Conservation (phyloP, 2,113 vertebrate genomes). For the Rhodinocichla rosea region DNA sequence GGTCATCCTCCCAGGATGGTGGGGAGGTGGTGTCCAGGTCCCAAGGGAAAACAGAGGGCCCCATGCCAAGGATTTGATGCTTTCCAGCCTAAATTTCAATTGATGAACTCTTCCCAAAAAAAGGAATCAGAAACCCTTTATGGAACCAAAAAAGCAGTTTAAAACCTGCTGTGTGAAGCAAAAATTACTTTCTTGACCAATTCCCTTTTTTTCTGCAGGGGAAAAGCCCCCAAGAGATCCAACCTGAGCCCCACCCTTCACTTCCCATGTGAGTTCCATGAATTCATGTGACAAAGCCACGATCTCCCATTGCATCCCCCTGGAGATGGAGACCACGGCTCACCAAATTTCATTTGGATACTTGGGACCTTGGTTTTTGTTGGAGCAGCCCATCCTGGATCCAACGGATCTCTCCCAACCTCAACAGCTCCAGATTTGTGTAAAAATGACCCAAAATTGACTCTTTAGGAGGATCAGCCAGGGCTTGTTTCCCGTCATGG, state of each 20-base stretch:
- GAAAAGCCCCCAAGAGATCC: rapidly evolving
- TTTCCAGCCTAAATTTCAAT: background rate
- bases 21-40: background rate
- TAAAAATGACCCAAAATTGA: background rate
- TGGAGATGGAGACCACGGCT: rapidly evolving
- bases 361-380: background rate
- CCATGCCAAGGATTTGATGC: background rate
- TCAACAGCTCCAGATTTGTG: background rate
- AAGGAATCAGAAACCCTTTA: background rate
- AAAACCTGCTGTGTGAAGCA: background rate
- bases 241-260: background rate
- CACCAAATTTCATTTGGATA: background rate
- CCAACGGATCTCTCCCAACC: background rate
- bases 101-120: background rate
- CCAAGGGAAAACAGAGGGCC: rapidly evolving
- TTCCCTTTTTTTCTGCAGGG: background rate
- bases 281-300: background rate
- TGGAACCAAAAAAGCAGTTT: background rate
- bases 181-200: rapidly evolving
- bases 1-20: background rate
- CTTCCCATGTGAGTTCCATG: rapidly evolving
- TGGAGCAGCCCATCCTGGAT: background rate
- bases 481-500: rapidly evolving
- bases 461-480: too few species aligned
- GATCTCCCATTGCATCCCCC: rapidly evolving